Evolutionary conservation across 1,140 invertebrate species (phyloP), one percentile per base, ranked within the genome.

Genomic region (Hylaeus anthracinus): DNA sequence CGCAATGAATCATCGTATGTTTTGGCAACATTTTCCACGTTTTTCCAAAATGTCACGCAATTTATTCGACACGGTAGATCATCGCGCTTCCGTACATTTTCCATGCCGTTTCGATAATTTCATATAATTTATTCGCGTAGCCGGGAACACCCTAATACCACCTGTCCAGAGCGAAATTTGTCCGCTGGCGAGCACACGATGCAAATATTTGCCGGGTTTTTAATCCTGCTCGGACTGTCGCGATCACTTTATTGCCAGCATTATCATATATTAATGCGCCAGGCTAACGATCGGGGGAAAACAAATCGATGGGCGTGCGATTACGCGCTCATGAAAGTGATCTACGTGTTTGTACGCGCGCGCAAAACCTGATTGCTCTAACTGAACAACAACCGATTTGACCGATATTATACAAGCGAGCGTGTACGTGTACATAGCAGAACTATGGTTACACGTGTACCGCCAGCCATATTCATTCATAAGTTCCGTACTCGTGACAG

Each of bases 321-420:
- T 72, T 72, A 67, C 45, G 65, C 79, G 26, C 72, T 63, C 72
- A 63, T 67, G 77, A 73, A 76, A 67, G 66, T 77, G 79, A 79
- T 79, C 70, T 72, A 79, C 60, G 61, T 66, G 71, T 58, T 74
- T 48, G 58, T 69, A 55, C 70, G 39, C 61, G 66, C 70, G 61
- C 58, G 56, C 77, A 39, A 76, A 76, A 81, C 77, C 58, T 60
- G 74, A 78, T 85, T 71, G 66, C 67, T 53, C 72, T 15, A 45
- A 61, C 45, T 37, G 82, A 84, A 75, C 80, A 84, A 84, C 79
- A 73, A 81, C 75, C 84, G 84, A 85, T 78, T 71, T 78, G 79
- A 70, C 58, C 82, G 82, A 85, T 72, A 79, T 85, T 74, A 81
- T 77, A 56, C 72, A 0, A 39, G 10, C 56, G 45, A 45, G 51